Conservation (phyloP, 2,888 invertebrate genomes). For the Mycogona germanica region DNA sequence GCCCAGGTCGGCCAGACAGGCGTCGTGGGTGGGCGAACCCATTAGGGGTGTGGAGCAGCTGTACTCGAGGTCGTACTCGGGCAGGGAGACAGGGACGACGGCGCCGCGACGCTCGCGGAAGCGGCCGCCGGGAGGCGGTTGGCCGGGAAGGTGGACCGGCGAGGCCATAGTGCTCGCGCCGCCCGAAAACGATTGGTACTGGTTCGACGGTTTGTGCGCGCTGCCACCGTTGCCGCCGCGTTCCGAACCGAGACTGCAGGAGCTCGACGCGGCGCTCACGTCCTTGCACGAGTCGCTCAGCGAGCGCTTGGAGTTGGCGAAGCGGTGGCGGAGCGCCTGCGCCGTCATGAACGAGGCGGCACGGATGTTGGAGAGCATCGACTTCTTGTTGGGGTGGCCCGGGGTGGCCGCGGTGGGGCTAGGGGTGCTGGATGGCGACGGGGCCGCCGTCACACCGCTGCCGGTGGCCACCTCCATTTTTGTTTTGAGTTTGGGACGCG, state of each 20-base stretch:
- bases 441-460: too few species aligned
- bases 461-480: too few species aligned
- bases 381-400: too few species aligned
- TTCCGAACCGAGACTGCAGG: conserved; percentile 3
- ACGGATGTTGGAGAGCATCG: conserved; percentile 12
- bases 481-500: too few species aligned
- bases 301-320: conserved; percentile 26
- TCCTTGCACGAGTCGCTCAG: conserved; percentile 27
- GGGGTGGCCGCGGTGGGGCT: too few species aligned
- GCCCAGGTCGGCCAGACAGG: conserved; percentile 2
- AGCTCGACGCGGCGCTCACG: conserved; percentile 16
- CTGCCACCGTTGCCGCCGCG: background rate
- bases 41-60: conserved; percentile 6
- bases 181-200: too few species aligned
- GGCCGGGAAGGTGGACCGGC: background rate
- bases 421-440: too few species aligned
- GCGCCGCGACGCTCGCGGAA: conserved; percentile 8
- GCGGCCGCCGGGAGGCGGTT: background rate
- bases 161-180: conserved; percentile 1
- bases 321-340: conserved; percentile 26
- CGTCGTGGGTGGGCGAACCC: conserved; percentile 2
- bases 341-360: conserved; percentile 20
- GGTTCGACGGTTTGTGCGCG: background rate
- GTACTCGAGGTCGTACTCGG: conserved; percentile 14
- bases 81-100: conserved; percentile 5